Conservation (phyloP, 2,888 invertebrate genomes). For the Hypsopygia costalis region DNA sequence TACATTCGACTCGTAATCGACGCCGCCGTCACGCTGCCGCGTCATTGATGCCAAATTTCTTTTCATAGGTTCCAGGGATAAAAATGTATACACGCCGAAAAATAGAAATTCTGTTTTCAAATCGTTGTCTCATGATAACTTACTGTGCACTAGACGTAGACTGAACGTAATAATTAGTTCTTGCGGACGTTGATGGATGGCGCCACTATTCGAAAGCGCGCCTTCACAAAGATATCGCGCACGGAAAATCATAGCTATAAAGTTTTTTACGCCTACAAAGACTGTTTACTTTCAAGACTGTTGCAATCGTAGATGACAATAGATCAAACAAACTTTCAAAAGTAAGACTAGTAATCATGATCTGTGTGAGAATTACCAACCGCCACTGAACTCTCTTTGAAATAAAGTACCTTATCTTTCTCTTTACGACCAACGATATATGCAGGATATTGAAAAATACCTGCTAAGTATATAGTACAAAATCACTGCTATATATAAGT, state of each 20-base stretch:
- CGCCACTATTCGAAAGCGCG: conserved; percentile 31
- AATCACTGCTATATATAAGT: too few relatives aligned
- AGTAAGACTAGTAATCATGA: too few relatives aligned
- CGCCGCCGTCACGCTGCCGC: conserved; percentile 53
- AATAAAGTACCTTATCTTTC: too few relatives aligned
- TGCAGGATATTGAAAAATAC: too few relatives aligned
- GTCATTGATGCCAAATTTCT: conserved; percentile 49
- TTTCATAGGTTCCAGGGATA: conserved; percentile 22
- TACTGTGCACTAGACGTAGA: conserved; percentile 26
- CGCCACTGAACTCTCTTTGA: too few relatives aligned
- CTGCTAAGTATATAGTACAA: too few relatives aligned
- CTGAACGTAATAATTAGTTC: conserved; percentile 44
- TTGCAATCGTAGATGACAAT: too few relatives aligned
- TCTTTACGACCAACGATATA: too few relatives aligned
- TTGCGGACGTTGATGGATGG: conserved; percentile 53
- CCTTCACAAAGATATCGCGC: conserved; percentile 19
- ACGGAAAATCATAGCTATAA: conserved; percentile 18
- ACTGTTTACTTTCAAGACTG: too few relatives aligned
- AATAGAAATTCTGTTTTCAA: conserved; percentile 10
- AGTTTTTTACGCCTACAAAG: not conserved
- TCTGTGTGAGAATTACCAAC: too few relatives aligned
- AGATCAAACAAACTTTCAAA: too few relatives aligned
- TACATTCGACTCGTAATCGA: conserved; percentile 66
- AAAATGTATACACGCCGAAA: conserved; percentile 1
- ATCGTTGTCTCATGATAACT: conserved; percentile 17